Evolutionary conservation across 2,888 invertebrate genomes (phyloP), one percentile per base, ranked within the genome.

Genomic region (Phorcus lineatus): DNA sequence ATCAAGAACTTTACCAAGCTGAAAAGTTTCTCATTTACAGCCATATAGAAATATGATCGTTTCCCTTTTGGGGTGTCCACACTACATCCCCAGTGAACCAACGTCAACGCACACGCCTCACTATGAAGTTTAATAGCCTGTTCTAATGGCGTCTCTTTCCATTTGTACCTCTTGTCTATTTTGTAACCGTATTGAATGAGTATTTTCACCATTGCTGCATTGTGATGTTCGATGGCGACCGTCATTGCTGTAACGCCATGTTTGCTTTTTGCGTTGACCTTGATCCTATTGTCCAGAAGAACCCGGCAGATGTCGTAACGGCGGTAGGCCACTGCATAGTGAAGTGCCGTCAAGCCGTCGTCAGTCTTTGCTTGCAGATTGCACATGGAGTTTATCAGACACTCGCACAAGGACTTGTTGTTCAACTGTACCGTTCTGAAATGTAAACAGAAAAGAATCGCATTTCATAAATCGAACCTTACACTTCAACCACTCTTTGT

Each of bases 171-270:
- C 78, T 87, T 87, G 84, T 91, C 87, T 78, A 91, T 85, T 78
- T 88, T 88, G 77, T 91, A 91, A 0, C 91, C 92, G 82, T 85
- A 88, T 66, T 88, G 86, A n/a, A 90, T 83, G 36, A 92, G 86
- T 11, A 89, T 82, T 80, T 84, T 86, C 4, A 86, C 88, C 90
- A 91, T 90, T 22, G 88, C 87, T 9, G 91, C 85, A 67, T 90
- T 90, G 80, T 90, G 85, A 62, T 90, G 89, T 66, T 88, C 88
- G 24, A 92, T 88, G n/a, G 91, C 91, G 1, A 92, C 84, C 0
- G 91, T 87, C 90, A 92, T 89, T 47, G 91, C 84, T 1, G 91
- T 91, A 2, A 91, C 86, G 7, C 91, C 91, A 28, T 87, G 82
- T 66, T 88, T 85, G 54, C 89, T 90, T 66, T 86, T 86, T 7